phyloP scores from a whole-genome alignment of 2,797 vertebrate genomes.

The Melanotaenia nigrans region DNA sequence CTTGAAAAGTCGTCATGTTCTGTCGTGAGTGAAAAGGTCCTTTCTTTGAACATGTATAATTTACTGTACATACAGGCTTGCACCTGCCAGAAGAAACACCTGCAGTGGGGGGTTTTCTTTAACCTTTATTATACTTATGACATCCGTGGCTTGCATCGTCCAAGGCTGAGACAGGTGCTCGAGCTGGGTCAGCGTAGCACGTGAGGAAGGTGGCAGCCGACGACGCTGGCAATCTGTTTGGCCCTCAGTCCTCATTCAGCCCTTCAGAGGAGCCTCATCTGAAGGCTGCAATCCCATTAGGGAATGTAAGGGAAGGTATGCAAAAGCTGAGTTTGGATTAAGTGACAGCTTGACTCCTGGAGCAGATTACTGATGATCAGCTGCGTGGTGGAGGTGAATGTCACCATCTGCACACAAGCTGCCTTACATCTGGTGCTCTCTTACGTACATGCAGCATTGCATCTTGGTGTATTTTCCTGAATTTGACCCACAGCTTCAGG shows the following conservation, averaged over 20 bases:
- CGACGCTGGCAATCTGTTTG: conserved; percentile 24
- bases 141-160: conserved; percentile 12
- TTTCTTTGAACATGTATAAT: not conserved
- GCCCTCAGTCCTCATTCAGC: not conserved
- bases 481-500: not conserved
- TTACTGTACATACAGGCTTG: conserved; percentile 1
- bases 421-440: conserved; percentile 19
- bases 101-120: conserved; percentile 8
- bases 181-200: conserved; percentile 30
- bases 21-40: conserved; percentile 5
- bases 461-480: not conserved
- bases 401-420: conserved; percentile 59
- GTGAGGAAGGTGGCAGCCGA: conserved; percentile 38
- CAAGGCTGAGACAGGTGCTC: conserved; percentile 36
- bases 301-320: conserved; percentile 40
- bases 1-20: conserved; percentile 31
- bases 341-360: conserved; percentile 53
- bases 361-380: conserved; percentile 60
- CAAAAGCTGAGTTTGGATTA: conserved; percentile 57
- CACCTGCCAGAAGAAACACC: conserved; percentile 33
- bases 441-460: not conserved
- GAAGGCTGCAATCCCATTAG: conserved; percentile 66
- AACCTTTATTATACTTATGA: conserved; percentile 9
- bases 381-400: conserved; percentile 31
- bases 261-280: conserved; percentile 15